Conservation (phyloP, 1,140 invertebrate species). For the Psilanteris sp. region DNA sequence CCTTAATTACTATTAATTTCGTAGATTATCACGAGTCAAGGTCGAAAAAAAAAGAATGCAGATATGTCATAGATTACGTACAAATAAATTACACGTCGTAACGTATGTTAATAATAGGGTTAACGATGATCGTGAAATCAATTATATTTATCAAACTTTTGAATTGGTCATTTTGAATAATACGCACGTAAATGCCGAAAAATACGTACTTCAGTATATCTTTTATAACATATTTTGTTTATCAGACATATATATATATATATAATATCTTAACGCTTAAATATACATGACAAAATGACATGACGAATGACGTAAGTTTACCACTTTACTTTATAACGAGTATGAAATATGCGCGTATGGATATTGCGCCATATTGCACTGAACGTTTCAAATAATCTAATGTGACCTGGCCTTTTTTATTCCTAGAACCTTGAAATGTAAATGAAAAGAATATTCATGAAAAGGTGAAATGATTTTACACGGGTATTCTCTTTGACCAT, state of each 20-base stretch:
- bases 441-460: conserved; percentile 59
- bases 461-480: conserved; percentile 50
- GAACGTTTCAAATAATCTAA: conserved; percentile 44
- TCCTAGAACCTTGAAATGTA: conserved; percentile 55
- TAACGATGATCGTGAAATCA: conserved; percentile 17
- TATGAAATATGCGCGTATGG: conserved; percentile 21
- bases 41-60: conserved; percentile 9
- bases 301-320: too few relatives aligned
- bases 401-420: conserved; percentile 35
- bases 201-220: too few relatives aligned
- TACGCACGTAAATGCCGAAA: too few relatives aligned
- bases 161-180: conserved; percentile 20
- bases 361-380: conserved; percentile 9
- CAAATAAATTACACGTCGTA: conserved; percentile 23
- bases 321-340: too few relatives aligned
- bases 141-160: too few relatives aligned
- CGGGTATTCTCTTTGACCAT: conserved; percentile 54
- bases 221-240: too few relatives aligned
- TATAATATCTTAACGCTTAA: too few relatives aligned
- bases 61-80: conserved; percentile 7
- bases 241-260: too few relatives aligned
- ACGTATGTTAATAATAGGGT: conserved; percentile 26
- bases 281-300: too few relatives aligned
- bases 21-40: conserved; percentile 4
- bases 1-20: conserved; percentile 48